Conservation (phyloP, 1,140 invertebrate genomes). For the Euschistus heros region DNA sequence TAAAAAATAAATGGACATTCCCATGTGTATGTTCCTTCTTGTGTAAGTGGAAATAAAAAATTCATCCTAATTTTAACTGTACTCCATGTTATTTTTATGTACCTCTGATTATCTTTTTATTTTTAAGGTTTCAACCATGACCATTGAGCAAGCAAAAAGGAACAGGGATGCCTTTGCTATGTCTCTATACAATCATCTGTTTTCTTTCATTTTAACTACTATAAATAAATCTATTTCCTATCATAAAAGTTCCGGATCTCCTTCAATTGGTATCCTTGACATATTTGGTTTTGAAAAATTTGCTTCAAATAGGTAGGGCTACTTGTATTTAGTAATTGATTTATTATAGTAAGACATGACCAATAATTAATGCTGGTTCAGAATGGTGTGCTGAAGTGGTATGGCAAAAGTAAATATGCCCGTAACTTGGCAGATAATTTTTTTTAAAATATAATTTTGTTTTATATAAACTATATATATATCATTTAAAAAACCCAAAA, state of each 20-base stretch:
- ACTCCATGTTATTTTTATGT: conserved; percentile 20
- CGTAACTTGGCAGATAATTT: too few species aligned
- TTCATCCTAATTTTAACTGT: not conserved
- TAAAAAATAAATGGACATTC: too few species aligned
- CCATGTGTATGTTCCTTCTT: too few species aligned
- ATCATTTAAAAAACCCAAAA: too few species aligned
- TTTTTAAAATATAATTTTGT: too few species aligned
- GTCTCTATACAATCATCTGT: conserved; percentile 83
- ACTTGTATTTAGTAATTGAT: too few species aligned
- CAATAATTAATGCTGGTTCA: too few species aligned
- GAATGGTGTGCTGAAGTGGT: too few species aligned
- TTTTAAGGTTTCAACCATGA: conserved; percentile 47
- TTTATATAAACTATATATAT: too few species aligned
- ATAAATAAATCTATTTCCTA: conserved; percentile 81
- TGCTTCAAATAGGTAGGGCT: conserved; percentile 51
- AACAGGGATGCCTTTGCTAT: conserved; percentile 86
- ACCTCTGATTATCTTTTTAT: conserved; percentile 21
- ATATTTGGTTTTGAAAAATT: conserved; percentile 98
- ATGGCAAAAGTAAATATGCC: too few species aligned
- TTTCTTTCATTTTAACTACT: conserved; percentile 80
- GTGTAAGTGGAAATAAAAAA: too few species aligned
- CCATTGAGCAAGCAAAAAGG: conserved; percentile 61
- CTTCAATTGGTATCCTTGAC: conserved; percentile 82
- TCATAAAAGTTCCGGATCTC: conserved; percentile 45
- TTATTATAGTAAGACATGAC: too few species aligned